Base-by-base conservation (phyloP, 2,888 invertebrate genomes). In the Pollenia griseotomentosa region DNA sequence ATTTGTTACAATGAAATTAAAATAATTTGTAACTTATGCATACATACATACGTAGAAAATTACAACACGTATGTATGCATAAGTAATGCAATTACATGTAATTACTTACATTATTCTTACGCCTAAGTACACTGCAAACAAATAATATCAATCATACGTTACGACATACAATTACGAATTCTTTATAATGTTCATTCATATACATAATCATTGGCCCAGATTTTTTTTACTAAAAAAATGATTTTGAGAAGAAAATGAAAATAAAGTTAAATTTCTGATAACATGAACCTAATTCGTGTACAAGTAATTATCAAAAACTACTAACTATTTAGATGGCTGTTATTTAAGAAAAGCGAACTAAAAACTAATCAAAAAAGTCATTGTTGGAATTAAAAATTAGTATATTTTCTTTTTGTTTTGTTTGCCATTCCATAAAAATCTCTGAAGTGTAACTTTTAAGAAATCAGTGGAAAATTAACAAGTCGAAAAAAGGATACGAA, bases 391-490 rank as follows among this genome's bases (percentile, higher is more conserved):
- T 73, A 81, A 51, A 73, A 53, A 57, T 63, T 33, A 33, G 33
- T 33, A 70, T 42, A 70, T 61, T 23, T 8, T 42, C 14, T 19
- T 46, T 48, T 61, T 75, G 16, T 55, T 44, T 57, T 85, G 23
- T 74, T 78, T 71, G 42, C 44, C 19, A 63, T 53, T 68, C 51
- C 74, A 68, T 73, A 55, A 80, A 71, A 83, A 77, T 83, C 80
- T 66, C 42, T 77, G 83, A 83, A 77, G 86, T 80, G 68, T 86
- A 73, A 71, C 46, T n/a, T 59, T 66, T 46, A 75, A 73, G 57
- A 86, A 77, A 73, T 77, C 80, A 81, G 53, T 77, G 61, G 83
- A 77, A 86, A 81, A 83, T 83, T 83, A 83, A 83, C 71, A 77
- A 79, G 75, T 59, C 42, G 19, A 63, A 74, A 74, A 57, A 71